Evolutionary conservation across 1,140 invertebrate genomes (phyloP).

Genomic region (Cylas formicarius): DNA sequence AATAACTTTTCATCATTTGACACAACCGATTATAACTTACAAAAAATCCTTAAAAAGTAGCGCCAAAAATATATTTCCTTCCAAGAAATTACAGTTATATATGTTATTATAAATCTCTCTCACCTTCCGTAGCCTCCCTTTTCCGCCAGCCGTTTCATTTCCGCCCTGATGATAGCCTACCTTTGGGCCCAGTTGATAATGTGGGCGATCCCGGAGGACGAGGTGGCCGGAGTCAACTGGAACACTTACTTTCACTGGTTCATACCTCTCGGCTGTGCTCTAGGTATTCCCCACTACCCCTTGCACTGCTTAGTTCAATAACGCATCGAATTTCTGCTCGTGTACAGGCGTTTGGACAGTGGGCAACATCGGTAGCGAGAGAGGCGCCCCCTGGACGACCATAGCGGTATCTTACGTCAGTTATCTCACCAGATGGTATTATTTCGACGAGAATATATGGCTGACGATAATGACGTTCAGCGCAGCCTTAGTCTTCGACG

Average conservation of each 20-base stretch:
- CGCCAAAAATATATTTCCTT: no score
- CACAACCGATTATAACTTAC: no score
- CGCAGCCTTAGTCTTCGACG: constrained; percentile 61
- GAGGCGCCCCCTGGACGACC: constrained; percentile 48
- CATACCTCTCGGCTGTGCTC: constrained; percentile 62
- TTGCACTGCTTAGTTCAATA: background rate
- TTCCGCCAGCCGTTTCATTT: constrained; percentile 67
- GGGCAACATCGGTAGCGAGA: constrained; percentile 80
- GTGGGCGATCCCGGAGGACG: constrained; percentile 69
- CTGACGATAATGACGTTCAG: constrained; percentile 57
- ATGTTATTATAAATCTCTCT: constrained; percentile 1
- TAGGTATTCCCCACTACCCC: constrained; percentile 50
- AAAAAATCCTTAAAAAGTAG: no score
- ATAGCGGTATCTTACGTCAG: constrained; percentile 60
- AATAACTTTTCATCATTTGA: no score
- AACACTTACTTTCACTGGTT: constrained; percentile 58
- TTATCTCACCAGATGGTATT: constrained; percentile 56
- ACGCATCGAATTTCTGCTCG: constrained; percentile 30
- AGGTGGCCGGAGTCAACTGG: constrained; percentile 62
- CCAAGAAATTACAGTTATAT: no score
- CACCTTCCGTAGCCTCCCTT: constrained; percentile 65
- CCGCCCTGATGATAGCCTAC: constrained; percentile 69
- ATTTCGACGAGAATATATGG: constrained; percentile 62
- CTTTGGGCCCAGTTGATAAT: constrained; percentile 70
- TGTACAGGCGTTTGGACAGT: constrained; percentile 84